Base-by-base conservation (phyloP, 2,113 vertebrate species). In the Sebastes schlegelii region DNA sequence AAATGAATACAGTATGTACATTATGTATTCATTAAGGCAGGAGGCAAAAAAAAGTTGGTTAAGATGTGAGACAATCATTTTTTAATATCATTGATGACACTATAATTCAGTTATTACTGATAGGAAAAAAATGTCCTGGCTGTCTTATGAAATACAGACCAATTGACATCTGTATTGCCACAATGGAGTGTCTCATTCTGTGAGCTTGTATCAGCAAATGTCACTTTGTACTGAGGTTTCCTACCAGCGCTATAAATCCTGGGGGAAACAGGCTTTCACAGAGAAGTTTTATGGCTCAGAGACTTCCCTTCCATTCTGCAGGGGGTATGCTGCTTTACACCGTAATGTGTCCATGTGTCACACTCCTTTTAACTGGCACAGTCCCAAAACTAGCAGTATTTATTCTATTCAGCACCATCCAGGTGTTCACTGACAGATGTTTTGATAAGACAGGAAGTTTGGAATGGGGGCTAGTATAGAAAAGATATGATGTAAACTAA, bases 261-360 rank as follows among this genome's bases (percentile, higher is more conserved):
- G 82, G 80, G 84, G 88, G 88, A 90, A 92, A 94, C 92, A 92
- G 93, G 89, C 88, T 90, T 89, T 91, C 81, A 93, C 89, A 83
- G 90, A 88, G 84, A 91, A 51, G 74, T 94, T 96, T 95, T 96
- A 95, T 91, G 92, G 92, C 89, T 80, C 84, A 90, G 83, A 91
- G 82, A 95, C 94, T 94, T 95, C 95, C 95, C 93, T 91, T 95
- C 91, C 84, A 86, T 95, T 90, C 95, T 95, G 94, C 88, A 88
- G 95, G 93, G 94, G 93, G 93, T 90, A 91, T 86, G 74, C 75
- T 55, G 71, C 90, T 89, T 92, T 88, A 84, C 93, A 86, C 92
- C 90, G 78, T 48, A 34, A 34, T 34, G 70, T 70, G 42, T 87
- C 92, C 79, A 87, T 93, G 91, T 93, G 94, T 94, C 94, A 80